A percentile compares a stretch with the other conserved stretches of the same genome.
phyloP scores from a whole-genome alignment of 2,888 invertebrate species.

The Orgyia antiqua region DNA sequence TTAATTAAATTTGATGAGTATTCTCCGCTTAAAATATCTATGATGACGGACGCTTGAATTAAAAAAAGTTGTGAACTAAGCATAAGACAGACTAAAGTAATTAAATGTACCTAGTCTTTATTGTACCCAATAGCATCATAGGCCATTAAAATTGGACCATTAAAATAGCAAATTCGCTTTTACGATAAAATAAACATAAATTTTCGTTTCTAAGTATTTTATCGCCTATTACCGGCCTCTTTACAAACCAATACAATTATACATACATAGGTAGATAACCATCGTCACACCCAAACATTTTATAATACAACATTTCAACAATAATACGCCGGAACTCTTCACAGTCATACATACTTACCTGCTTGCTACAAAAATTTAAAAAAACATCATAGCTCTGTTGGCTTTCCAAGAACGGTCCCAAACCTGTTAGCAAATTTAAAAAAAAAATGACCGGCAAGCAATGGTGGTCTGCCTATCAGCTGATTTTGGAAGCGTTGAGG shows the following conservation, averaged over 20 bases:
- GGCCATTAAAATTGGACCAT: too few species aligned
- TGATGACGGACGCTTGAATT: too few species aligned
- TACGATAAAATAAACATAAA: too few species aligned
- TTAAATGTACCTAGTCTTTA: too few species aligned
- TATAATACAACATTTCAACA: conserved; percentile 12
- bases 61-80: too few species aligned
- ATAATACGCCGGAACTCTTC: conserved; percentile 18
- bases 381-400: conserved; percentile 17
- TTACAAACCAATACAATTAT: not conserved
- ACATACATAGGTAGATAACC: conserved; percentile 1
- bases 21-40: too few species aligned
- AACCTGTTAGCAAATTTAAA: conserved; percentile 27
- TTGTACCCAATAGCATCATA: too few species aligned
- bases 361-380: conserved; percentile 25
- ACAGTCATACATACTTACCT: conserved; percentile 12
- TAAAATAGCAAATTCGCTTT: too few species aligned
- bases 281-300: conserved; percentile 3
- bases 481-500: conserved; percentile 28
- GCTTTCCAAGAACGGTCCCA: conserved; percentile 22
- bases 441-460: conserved; percentile 15
- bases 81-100: too few species aligned
- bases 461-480: conserved; percentile 25
- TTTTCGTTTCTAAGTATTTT: conserved; percentile 1
- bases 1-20: too few species aligned
- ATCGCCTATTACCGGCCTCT: conserved; percentile 1